These are phyloP conservation scores for Lepus oiostolus DNA, from an alignment of 2,797 vertebrate species.

Conservation along the genomic window DNA sequence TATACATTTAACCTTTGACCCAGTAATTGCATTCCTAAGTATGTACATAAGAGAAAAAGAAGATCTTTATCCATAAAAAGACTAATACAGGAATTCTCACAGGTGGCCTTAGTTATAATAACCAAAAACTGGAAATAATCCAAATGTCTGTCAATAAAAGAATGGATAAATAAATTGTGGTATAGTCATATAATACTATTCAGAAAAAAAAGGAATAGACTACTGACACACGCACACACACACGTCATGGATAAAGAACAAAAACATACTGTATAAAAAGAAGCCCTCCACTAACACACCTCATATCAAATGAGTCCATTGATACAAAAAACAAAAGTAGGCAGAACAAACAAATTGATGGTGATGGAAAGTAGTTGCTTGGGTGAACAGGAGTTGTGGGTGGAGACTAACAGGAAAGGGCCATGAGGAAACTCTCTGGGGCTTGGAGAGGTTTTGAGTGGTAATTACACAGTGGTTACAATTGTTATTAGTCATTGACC, in stretches of 20 bases:
- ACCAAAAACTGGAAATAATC: too few species aligned
- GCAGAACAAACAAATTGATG: neutral
- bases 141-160: neutral
- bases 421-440: neutral
- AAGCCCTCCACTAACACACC: neutral
- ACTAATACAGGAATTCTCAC: neutral
- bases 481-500: neutral
- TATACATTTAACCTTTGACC: too few species aligned
- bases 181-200: neutral
- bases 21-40: neutral
- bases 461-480: neutral
- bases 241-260: neutral
- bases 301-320: neutral
- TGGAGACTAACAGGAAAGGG: neutral
- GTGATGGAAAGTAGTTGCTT: neutral
- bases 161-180: constrained; percentile 3
- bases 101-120: neutral
- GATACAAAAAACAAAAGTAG: neutral
- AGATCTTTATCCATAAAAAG: neutral
- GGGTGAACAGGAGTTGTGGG: neutral
- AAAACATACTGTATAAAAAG: neutral
- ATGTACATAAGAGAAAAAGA: neutral
- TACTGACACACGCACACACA: neutral
- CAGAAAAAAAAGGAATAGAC: neutral
- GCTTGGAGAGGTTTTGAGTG: neutral